These are phyloP conservation scores for Balearica regulorum DNA, from an alignment of 2,797 vertebrate species.

Conservation along the genomic window DNA sequence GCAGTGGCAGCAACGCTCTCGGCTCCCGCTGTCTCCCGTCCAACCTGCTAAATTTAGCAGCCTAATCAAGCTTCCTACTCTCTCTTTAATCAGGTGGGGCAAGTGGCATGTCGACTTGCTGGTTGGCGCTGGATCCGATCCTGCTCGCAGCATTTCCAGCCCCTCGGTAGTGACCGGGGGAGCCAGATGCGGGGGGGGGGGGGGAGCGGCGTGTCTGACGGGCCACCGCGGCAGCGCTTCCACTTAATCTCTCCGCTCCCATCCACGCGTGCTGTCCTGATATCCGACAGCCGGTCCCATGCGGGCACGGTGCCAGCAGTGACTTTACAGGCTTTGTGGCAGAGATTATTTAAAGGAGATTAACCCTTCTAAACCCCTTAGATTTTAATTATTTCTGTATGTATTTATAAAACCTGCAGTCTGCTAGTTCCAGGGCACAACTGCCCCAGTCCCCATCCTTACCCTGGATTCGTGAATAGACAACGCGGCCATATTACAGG, in stretches of 20 bases:
- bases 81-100: background rate
- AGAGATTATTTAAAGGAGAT: slow-evolving; percentile 91
- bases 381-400: slow-evolving; percentile 96
- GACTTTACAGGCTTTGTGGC: slow-evolving; percentile 82
- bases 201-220: background rate
- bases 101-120: background rate
- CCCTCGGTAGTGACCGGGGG: background rate
- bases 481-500: background rate
- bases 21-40: background rate
- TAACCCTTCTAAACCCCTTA: slow-evolving; percentile 89
- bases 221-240: background rate
- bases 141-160: background rate
- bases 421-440: slow-evolving; percentile 76
- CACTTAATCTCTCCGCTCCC: slow-evolving; percentile 53
- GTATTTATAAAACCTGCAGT: slow-evolving; percentile 86
- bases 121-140: background rate
- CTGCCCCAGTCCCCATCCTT: slow-evolving; percentile 70
- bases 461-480: slow-evolving; percentile 67
- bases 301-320: slow-evolving; percentile 73
- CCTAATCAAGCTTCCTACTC: background rate
- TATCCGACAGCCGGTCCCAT: slow-evolving; percentile 74
- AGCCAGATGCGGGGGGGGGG: background rate
- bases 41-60: background rate
- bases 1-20: background rate
- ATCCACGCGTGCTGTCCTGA: slow-evolving; percentile 61